Evolutionary conservation across 2,888 invertebrate genomes (phyloP).

Genomic region (Pollenia labialis): DNA sequence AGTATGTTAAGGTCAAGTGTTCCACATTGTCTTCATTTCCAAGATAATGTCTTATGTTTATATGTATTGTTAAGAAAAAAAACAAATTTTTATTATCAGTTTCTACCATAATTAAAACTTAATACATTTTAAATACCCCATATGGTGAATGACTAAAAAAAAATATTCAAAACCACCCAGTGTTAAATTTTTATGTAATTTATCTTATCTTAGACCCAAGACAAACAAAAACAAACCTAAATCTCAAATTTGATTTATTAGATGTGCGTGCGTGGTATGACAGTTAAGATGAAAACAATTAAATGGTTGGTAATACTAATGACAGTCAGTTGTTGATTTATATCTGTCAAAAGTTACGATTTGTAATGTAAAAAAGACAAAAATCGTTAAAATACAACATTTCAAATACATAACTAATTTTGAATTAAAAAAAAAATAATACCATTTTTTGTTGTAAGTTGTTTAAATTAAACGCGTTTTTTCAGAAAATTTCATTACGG

Average conservation of each 20-base stretch:
- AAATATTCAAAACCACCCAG: conserved; percentile 33
- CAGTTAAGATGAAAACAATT: conserved; percentile 46
- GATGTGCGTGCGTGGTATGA: conserved; percentile 48
- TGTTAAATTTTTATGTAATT: conserved; percentile 37
- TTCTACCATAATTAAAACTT: neutral
- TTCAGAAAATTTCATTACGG: conserved; percentile 52
- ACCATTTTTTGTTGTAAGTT: neutral
- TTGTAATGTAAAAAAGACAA: conserved; percentile 3
- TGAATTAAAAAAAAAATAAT: conserved; percentile 29
- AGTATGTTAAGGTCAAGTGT: conserved; percentile 65
- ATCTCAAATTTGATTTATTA: conserved; percentile 63
- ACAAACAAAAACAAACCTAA: neutral
- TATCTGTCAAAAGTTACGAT: conserved; percentile 58
- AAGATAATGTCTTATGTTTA: conserved; percentile 19
- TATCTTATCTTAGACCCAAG: conserved; percentile 49
- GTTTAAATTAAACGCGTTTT: conserved; percentile 16
- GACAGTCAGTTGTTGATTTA: conserved; percentile 62
- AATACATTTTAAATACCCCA: conserved; percentile 12
- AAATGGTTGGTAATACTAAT: conserved; percentile 55
- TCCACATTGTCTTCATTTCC: neutral
- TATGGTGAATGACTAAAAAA: conserved; percentile 17
- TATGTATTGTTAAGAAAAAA: conserved; percentile 25
- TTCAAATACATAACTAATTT: conserved; percentile 17
- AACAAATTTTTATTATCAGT: conserved; percentile 37
- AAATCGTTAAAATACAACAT: neutral